Evolutionary conservation across 1,140 invertebrate species (phyloP), one percentile per base, ranked within the genome.

Genomic region (Drosophila sulfurigaster): DNA sequence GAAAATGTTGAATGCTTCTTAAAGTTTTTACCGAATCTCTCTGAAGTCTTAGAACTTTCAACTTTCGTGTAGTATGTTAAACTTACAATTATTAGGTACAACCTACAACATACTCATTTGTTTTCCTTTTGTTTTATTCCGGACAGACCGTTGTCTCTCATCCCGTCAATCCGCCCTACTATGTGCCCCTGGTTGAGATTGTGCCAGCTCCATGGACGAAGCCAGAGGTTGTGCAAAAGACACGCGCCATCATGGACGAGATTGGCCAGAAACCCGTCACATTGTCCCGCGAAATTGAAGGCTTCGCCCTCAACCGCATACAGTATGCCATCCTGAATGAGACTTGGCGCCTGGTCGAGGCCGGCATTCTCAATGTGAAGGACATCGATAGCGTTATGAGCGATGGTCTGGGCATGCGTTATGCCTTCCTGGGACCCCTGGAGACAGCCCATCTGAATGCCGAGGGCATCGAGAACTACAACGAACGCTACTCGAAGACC

Each of bases 321-420:
- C 99, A 99, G 95, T 99, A 99, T 93, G 97, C 98, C 6, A 96
- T 99, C 78, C 93, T 99, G 20, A 98, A 98, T 91, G 98, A 99
- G 94, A 96, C 96, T 0, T 99, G 96, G 96, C 95, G 96, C 81
- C 93, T 99, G 60, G 96, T 99, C 0, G 94, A 95, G n/a, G 96
- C 96, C 67, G 96, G 96, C 32, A 93, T 99, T 7, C 93, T 99
- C 16, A 95, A 95, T 90, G 98, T 97, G 0, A 95, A 96, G 79
- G 98, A 99, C 91, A 94, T 99, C 25, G 98, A 99, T 79, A 96
- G 95, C 80, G 97, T 99, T 0, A 99, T 99, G 95, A 97, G 96
- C 11, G 96, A 99, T 93, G 99, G 99, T 15, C 94, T 99, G 8
- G 98, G 98, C 13, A 97, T 97, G 94, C 94, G 98, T 65, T 99